These are phyloP conservation scores for Entomyzon cyanotis DNA, from an alignment of 2,113 vertebrate species.

Conservation along the genomic window DNA sequence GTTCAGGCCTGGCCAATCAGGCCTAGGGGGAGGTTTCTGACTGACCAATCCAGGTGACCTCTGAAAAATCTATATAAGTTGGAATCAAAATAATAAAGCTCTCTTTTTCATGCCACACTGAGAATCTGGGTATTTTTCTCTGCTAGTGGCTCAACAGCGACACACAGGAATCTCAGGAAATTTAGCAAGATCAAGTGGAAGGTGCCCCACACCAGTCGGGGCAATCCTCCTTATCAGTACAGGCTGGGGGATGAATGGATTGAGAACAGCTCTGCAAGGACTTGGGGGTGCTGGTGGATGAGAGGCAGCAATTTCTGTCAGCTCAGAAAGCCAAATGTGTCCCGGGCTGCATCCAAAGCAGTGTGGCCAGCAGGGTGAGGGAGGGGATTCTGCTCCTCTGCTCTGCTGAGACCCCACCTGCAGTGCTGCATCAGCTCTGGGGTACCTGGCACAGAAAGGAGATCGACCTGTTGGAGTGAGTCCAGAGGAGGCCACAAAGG, in stretches of 20 bases:
- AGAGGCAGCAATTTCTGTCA: neutral
- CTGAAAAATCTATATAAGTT: too few relatives aligned
- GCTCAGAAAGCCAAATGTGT: accelerated
- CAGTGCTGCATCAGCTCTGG: neutral
- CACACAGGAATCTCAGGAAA: neutral
- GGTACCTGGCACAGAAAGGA: accelerated
- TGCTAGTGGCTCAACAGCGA: too few relatives aligned
- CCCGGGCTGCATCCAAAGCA: neutral
- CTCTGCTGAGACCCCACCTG: neutral
- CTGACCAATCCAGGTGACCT: too few relatives aligned
- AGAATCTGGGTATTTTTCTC: too few relatives aligned
- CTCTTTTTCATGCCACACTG: too few relatives aligned
- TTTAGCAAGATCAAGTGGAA: neutral
- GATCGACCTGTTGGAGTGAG: accelerated
- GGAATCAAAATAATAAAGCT: too few relatives aligned
- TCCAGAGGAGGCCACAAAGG: neutral
- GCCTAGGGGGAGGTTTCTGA: too few relatives aligned
- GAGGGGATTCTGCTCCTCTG: neutral
- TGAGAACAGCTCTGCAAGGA: neutral
- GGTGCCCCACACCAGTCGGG: accelerated
- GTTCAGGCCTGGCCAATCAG: too few relatives aligned
- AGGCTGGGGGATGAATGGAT: neutral
- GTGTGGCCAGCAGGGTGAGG: accelerated
- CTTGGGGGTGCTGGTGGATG: too few relatives aligned
- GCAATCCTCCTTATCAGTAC: neutral